Evolutionary conservation across 2,113 vertebrate species (phyloP), one percentile per base, ranked within the genome.

Genomic region (Neotragus moschatus): DNA sequence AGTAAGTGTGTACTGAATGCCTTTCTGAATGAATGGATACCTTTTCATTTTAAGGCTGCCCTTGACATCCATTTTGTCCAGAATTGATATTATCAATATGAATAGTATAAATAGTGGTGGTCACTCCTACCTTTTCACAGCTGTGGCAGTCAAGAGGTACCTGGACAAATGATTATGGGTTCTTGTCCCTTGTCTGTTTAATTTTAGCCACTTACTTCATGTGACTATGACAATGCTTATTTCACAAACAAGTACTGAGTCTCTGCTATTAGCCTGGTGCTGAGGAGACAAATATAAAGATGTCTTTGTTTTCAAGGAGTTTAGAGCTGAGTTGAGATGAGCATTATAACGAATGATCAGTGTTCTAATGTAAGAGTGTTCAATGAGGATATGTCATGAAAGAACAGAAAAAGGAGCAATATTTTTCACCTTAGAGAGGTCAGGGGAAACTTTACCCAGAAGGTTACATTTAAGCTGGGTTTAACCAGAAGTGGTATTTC

Each of bases 31-130:
- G 79, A 98, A 96, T 91, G 88, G 45, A 82, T 94, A 92, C 21
- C 51, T 97, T 96, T 95, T 88, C 86, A 95, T 90, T 95, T 96
- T 96, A 97, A 95, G 73, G 39, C 60, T 97, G 55, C 60, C 88
- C 81, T 98, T 97, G 92, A 51, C 91, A 94, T 97, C 66, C n/a
- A 84, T 97, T 97, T 97, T 95, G 82, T 88, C 86, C 93, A 96
- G 61, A 97, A 94, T 49, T 97, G 81, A 96, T 90, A 92, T 94
- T 94, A 97, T 95, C 92, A 70, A 53, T 82, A 95, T 79, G 63
- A 92, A 73, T 79, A 47, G n/a, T 70, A 95, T 89, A 90, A 96
- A 97, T n/a, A 60, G 66, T 91, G 58, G 58, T 87, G 26, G 63
- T 79, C 90, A 79, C 75, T 43, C 77, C 77, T 63, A 90, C 88